Evolutionary conservation across 2,797 vertebrate genomes (phyloP).

Genomic region (Oryzias dopingdopingensis): DNA sequence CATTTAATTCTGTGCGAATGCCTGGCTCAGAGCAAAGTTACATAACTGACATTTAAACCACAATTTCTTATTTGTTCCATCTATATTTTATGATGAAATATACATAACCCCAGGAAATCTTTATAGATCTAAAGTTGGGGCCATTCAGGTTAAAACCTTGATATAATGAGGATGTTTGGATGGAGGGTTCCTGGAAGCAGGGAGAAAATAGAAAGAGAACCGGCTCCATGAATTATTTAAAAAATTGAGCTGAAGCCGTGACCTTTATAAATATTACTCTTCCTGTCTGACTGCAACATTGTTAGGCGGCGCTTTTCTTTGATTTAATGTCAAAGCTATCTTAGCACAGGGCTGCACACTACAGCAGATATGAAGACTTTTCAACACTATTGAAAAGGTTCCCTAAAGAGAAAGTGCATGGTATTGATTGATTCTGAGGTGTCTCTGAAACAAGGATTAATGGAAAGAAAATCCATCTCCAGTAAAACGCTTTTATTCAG

Average conservation of each 20-base stretch:
- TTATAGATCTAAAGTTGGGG: constrained; percentile 1
- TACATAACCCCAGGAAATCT: not conserved
- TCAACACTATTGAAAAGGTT: constrained; percentile 12
- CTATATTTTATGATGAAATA: not conserved
- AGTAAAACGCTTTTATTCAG: not conserved
- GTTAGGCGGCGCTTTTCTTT: constrained; percentile 41
- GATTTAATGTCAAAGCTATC: constrained; percentile 49
- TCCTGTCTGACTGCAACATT: constrained; percentile 35
- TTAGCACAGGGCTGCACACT: constrained; percentile 26
- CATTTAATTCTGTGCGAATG: not conserved
- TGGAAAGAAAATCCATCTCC: not conserved
- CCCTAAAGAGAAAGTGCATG: not conserved
- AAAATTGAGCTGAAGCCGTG: constrained; percentile 49
- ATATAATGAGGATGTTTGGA: constrained; percentile 8
- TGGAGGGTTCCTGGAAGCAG: constrained; percentile 20
- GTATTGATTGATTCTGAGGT: not conserved
- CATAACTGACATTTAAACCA: not conserved
- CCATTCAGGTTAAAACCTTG: constrained; percentile 20
- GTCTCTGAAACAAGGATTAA: constrained; percentile 8
- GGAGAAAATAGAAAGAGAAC: constrained; percentile 19
- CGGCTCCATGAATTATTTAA: constrained; percentile 46
- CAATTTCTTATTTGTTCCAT: not conserved
- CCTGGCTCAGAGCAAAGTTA: not conserved
- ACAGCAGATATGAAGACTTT: constrained; percentile 20
- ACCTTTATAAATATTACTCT: constrained; percentile 60